Base-by-base conservation (phyloP, 2,113 vertebrate genomes). In the Pluvianellus socialis region DNA sequence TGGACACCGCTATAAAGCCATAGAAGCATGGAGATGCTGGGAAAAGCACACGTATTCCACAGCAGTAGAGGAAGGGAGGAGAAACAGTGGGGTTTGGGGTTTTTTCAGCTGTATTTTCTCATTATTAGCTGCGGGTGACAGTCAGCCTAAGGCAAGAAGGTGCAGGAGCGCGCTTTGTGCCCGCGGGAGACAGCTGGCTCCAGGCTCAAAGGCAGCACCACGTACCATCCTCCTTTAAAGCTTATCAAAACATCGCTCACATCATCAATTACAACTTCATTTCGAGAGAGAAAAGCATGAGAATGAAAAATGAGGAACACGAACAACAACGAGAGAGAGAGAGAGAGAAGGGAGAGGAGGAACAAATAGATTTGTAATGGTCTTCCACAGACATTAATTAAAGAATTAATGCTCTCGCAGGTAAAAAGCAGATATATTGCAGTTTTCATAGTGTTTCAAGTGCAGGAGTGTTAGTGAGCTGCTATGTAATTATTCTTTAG, bases 181-280 rank as follows among this genome's bases (percentile, higher is more conserved):
- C 5, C 10, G 11, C 47, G 21, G 47, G 47, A 49, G 21, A 22
- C 47, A 49, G 47, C 47, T 22, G 3, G 56, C 20, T 68, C 84
- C 5, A 5, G 0, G 5, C 47, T 35, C 38, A 14, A 35, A 30
- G 32, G 47, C 71, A 49, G 56, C 35, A 12, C 26, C 0, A 0
- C 20, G 6, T 38, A 17, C 33, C 38, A 6, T 14, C 65, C 70
- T 7, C 10, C 74, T 71, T 53, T 18, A 14, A 44, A 62, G 30
- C 13, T 55, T 23, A 33, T 24, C 91, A 66, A n/a, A 85, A 53
- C 30, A 4, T 21, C 30, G 7, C 42, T 24, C 14, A 53, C 62
- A 33, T 45, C 94, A 58, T 15, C 73, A 19, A 30, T 22, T 61
- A 20, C 23, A 1, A 26, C 26, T 90, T 52, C 30, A 10, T 24